Conservation (phyloP, 1,140 invertebrate species). For the Drosophila simulans region DNA sequence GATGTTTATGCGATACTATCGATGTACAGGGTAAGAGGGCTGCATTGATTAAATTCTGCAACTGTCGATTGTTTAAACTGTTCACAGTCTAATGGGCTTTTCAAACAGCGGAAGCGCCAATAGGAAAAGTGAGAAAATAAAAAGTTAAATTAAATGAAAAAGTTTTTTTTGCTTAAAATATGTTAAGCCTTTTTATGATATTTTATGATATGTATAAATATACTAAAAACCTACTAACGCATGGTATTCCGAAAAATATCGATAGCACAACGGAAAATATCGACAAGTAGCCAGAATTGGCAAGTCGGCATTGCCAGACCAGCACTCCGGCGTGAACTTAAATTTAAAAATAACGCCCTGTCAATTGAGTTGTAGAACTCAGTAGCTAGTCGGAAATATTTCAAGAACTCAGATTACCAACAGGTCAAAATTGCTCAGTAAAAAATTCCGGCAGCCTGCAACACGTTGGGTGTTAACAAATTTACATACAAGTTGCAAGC, state of each 20-base stretch:
- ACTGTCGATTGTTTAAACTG: neutral
- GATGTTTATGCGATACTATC: neutral
- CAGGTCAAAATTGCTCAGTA: conserved; percentile 66
- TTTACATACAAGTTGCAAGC: conserved; percentile 41
- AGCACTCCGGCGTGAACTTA: neutral
- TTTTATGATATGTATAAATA: neutral
- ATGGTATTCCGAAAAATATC: neutral
- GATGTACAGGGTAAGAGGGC: neutral
- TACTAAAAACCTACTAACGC: neutral
- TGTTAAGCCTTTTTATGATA: too few relatives aligned
- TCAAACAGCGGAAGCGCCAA: neutral
- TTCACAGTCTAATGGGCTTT: neutral
- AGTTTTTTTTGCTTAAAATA: too few relatives aligned
- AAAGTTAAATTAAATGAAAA: too few relatives aligned
- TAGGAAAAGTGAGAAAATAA: neutral
- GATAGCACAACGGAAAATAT: neutral
- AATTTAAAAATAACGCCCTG: neutral
- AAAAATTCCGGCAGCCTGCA: conserved; percentile 70
- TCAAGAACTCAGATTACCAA: conserved; percentile 34
- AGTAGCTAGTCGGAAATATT: conserved; percentile 51
- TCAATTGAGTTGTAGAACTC: neutral
- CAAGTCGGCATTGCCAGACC: conserved; percentile 10
- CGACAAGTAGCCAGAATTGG: neutral
- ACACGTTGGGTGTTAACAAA: conserved; percentile 59
- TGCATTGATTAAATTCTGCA: neutral